Percentiles rank a stretch among this genome's conserved stretches.
These are phyloP conservation scores for Glyphotaelius pellucidus DNA, from an alignment of 2,888 invertebrate genomes.

Conservation along the genomic window DNA sequence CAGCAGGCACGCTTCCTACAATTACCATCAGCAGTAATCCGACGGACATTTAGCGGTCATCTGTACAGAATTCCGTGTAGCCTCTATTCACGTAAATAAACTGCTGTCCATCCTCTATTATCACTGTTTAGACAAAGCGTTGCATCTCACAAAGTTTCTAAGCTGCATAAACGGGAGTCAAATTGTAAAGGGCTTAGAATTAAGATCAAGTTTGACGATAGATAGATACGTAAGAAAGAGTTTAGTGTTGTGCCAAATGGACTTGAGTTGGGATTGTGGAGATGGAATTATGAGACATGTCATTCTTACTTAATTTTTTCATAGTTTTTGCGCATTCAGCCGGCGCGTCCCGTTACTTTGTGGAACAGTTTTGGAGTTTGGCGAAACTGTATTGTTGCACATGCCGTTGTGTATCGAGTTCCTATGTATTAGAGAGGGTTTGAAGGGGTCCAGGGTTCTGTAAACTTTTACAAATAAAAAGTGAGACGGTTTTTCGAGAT, in stretches of 20 bases:
- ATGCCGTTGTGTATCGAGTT: conserved; percentile 19
- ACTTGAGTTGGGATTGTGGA: neutral
- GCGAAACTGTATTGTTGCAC: conserved; percentile 58
- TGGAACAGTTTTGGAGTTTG: conserved; percentile 49
- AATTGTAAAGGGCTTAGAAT: conserved; percentile 61
- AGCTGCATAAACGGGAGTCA: conserved; percentile 42
- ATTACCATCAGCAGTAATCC: neutral
- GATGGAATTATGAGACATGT: conserved; percentile 58
- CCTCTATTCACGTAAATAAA: conserved; percentile 5
- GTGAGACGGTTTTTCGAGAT: neutral
- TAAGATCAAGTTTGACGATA: conserved; percentile 61
- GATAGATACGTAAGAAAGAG: conserved; percentile 32
- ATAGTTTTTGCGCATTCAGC: conserved; percentile 39
- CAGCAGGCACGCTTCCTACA: neutral
- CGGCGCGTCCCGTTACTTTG: conserved; percentile 59
- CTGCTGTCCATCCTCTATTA: conserved; percentile 11
- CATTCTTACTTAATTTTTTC: conserved; percentile 59
- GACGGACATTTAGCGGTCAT: conserved; percentile 30
- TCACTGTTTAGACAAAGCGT: conserved; percentile 7
- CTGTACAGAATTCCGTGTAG: neutral
- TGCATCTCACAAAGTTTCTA: neutral
- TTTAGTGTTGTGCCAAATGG: neutral
- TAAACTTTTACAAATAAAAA: conserved; percentile 17
- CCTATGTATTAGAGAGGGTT: conserved; percentile 46
- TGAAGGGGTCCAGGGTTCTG: conserved; percentile 4